Evolutionary conservation across 2,888 invertebrate species (phyloP), one percentile per base, ranked within the genome.

Genomic region (Balanococcus diminutus): DNA sequence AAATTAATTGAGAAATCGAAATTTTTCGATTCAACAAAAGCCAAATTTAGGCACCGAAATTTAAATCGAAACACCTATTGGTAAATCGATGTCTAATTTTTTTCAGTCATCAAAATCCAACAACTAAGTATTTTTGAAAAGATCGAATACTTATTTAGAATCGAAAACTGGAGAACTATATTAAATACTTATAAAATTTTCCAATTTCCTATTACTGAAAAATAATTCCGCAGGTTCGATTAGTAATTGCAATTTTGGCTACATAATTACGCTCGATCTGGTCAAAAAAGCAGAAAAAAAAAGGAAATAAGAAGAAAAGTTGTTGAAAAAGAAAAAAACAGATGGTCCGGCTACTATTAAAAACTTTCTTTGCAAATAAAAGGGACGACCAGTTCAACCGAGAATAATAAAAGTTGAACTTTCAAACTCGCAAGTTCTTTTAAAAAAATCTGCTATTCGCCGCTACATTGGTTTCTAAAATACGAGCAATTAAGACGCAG

Each of bases 401-500:
- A 67, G 67, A 67, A 28, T 67, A 67, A 67, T 67, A 67, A 67
- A 67, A 67, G 67, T 67, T 67, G 67, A 67, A 67, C 67, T 67
- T 67, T 67, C 28, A 67, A 67, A 67, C 67, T 67, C 22, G 56
- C 56, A 8, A 56, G 56, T 56, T 56, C 28, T 28, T 28, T 67
- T 25, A 16, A 28, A 67, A 46, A 67, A 67, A 67, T 67, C 28
- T 67, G 28, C 67, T 67, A 67, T 67, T 67, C 67, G 67, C 67
- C 67, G 67, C 67, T 67, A 67, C 67, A 67, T 67, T 67, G 67
- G 67, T 67, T 67, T 67, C 67, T 67, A 67, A 67, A 67, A 67
- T 67, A 67, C 67, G 67, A 67, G 67, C 67, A 67, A 67, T 67
- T 67, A 67, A 67, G 67, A 67, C 22, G 56, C 56, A n/a, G n/a